Evolutionary conservation across 2,797 vertebrate species (phyloP).

Genomic region (Sebastes oblongus): DNA sequence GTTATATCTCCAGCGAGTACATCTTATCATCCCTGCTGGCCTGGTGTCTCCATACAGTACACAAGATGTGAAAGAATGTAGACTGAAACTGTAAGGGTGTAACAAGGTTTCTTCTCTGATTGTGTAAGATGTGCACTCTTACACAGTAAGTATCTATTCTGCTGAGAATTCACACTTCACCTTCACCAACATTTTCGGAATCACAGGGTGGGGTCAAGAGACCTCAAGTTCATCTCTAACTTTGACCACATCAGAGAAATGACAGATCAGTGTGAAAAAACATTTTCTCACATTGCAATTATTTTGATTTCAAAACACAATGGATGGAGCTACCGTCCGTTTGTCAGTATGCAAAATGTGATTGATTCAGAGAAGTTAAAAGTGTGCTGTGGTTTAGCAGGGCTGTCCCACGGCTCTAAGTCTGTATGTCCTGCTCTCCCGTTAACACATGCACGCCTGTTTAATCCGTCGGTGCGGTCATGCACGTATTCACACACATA

Average conservation of each 20-base stretch:
- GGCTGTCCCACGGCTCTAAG: background rate
- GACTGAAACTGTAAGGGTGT: background rate
- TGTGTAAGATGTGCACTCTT: background rate
- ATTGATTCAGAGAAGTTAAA: constrained; percentile 33
- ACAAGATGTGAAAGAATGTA: constrained; percentile 3
- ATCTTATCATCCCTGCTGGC: background rate
- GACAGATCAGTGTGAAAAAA: background rate
- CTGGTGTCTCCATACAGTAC: background rate
- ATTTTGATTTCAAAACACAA: background rate
- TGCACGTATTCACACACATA: background rate
- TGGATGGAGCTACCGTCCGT: background rate
- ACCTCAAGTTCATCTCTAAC: background rate
- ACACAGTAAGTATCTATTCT: background rate
- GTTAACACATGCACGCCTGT: background rate
- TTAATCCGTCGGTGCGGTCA: background rate
- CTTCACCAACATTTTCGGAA: constrained; percentile 18
- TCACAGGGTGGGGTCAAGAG: background rate
- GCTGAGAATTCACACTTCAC: constrained; percentile 38
- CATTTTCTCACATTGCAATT: background rate
- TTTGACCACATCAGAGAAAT: constrained; percentile 1
- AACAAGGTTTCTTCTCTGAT: constrained; percentile 4
- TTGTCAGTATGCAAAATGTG: constrained; percentile 22
- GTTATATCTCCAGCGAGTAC: background rate
- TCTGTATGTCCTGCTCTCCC: background rate
- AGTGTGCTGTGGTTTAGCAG: constrained; percentile 51